phyloP scores from a whole-genome alignment of 2,888 invertebrate genomes.

The Conistra vaccinii region DNA sequence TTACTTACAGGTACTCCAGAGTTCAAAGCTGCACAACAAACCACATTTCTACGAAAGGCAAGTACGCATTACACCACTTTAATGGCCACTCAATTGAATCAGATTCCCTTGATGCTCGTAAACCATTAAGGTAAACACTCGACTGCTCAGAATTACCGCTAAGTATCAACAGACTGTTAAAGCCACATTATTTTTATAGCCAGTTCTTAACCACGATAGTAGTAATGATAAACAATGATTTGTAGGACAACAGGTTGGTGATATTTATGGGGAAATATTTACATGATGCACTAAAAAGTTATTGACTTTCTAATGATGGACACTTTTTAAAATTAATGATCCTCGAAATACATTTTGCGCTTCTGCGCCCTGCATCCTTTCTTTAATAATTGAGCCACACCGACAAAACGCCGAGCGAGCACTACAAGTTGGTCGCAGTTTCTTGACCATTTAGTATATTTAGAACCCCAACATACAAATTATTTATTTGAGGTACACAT shows the following conservation, averaged over 20 bases:
- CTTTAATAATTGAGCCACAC: not conserved
- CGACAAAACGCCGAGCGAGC: no score
- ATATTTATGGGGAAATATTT: not conserved
- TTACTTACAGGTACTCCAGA: slow-evolving; percentile 57
- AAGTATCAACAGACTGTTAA: slow-evolving; percentile 59
- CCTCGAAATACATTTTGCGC: not conserved
- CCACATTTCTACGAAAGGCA: slow-evolving; percentile 53
- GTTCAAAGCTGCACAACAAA: slow-evolving; percentile 33
- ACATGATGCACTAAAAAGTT: not conserved
- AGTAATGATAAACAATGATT: slow-evolving; percentile 37
- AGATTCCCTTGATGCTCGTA: slow-evolving; percentile 58
- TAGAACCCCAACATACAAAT: no score
- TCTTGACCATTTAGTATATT: no score
- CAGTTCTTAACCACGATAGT: slow-evolving; percentile 35
- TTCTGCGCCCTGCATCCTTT: not conserved
- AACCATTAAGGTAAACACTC: slow-evolving; percentile 59
- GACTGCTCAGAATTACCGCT: slow-evolving; percentile 51
- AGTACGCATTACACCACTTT: slow-evolving; percentile 50
- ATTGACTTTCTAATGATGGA: not conserved
- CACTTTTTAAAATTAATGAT: not conserved
- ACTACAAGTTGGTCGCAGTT: no score
- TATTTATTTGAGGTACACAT: no score
- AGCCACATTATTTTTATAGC: slow-evolving; percentile 55
- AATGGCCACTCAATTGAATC: slow-evolving; percentile 45
- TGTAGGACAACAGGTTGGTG: slow-evolving; percentile 36